Evolutionary conservation across 2,888 invertebrate species (phyloP).

Genomic region (Lithophane ornitopus): DNA sequence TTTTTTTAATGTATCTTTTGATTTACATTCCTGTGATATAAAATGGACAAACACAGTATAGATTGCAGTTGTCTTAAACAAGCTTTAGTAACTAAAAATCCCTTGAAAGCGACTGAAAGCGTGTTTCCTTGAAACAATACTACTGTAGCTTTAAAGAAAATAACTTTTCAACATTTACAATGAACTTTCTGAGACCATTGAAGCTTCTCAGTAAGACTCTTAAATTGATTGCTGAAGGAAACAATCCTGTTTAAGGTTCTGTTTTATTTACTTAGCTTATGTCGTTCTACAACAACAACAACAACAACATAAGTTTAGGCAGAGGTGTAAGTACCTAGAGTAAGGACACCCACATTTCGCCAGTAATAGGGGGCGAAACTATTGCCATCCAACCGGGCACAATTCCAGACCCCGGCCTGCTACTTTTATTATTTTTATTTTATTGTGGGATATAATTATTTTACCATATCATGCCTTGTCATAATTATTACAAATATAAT

Average conservation of each 20-base stretch:
- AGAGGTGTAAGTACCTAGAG: no score
- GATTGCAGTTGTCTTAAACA: constrained; percentile 9
- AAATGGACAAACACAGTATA: constrained; percentile 7
- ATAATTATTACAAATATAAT: neutral
- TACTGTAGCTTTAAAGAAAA: constrained; percentile 31
- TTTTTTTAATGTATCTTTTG: no score
- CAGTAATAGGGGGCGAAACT: neutral
- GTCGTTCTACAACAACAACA: neutral
- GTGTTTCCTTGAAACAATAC: constrained; percentile 23
- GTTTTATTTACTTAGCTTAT: neutral
- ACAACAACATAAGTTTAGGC: neutral
- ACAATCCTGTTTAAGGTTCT: neutral
- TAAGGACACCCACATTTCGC: neutral
- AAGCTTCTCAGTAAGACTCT: constrained; percentile 18
- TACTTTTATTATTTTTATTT: neutral
- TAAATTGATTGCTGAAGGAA: constrained; percentile 7
- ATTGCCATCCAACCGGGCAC: neutral
- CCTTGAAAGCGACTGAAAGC: neutral
- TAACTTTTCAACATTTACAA: constrained; percentile 22
- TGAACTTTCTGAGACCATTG: constrained; percentile 23
- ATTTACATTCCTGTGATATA: neutral
- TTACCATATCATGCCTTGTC: neutral
- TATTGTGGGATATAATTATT: neutral
- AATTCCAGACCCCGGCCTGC: neutral
- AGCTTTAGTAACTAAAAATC: constrained; percentile 32